Conservation (phyloP, 2,888 invertebrate genomes). For the Rotaria socialis region DNA sequence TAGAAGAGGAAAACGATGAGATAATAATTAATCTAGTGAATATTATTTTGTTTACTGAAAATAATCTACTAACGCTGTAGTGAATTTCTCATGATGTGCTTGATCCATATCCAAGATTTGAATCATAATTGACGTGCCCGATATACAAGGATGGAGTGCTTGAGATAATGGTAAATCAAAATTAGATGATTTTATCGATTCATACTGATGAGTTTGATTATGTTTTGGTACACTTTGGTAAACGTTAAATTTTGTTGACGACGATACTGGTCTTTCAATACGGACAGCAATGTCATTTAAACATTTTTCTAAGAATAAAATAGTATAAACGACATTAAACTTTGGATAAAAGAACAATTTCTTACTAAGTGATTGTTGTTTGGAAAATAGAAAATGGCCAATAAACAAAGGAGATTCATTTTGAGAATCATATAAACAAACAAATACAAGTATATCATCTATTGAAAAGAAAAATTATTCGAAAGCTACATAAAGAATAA, state of each 20-base stretch:
- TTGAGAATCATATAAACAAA: not conserved
- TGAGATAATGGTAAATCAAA: not conserved
- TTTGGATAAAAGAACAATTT: not conserved
- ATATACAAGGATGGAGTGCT: slow-evolving; percentile 2
- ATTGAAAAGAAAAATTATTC: not conserved
- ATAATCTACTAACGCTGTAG: not conserved
- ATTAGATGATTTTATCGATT: not conserved
- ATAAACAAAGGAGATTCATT: not conserved
- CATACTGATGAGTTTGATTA: not conserved
- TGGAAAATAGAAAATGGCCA: not conserved
- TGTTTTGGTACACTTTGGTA: not conserved
- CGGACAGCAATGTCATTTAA: not conserved
- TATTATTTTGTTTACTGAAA: not conserved
- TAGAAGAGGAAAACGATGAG: not conserved
- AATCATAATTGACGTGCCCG: not conserved
- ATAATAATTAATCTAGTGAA: no score
- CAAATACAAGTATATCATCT: slow-evolving; percentile 24
- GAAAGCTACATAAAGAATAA: not conserved
- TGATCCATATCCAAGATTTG: not conserved
- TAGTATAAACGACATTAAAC: not conserved
- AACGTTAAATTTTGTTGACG: not conserved
- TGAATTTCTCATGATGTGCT: not conserved
- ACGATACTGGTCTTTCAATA: not conserved
- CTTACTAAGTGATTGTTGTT: not conserved
- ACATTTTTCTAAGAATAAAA: not conserved